Percentiles rank a stretch among this genome's conserved stretches.
These are phyloP conservation scores for Agonopterix arenella DNA, from an alignment of 2,888 invertebrate species.

Conservation along the genomic window DNA sequence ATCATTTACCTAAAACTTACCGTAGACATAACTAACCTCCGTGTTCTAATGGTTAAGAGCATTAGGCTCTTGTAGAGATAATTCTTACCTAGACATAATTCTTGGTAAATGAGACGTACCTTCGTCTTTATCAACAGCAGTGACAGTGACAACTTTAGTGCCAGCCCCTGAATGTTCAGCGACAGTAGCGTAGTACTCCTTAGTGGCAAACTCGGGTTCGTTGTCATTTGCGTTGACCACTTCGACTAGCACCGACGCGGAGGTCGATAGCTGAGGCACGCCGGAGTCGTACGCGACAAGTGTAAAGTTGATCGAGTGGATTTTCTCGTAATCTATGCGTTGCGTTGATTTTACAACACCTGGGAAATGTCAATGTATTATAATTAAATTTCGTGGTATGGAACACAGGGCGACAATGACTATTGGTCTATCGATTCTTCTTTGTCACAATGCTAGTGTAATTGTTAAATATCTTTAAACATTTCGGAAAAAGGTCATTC, in stretches of 20 bases:
- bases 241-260: constrained; percentile 85
- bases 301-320: constrained; percentile 85
- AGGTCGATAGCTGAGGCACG: constrained; percentile 87
- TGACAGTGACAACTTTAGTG: constrained; percentile 83
- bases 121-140: constrained; percentile 87
- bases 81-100: too few species aligned
- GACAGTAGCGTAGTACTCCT: constrained; percentile 82
- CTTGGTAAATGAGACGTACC: too few species aligned
- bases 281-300: constrained; percentile 92
- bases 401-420: too few species aligned
- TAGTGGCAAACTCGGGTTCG: constrained; percentile 84
- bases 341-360: constrained; percentile 86
- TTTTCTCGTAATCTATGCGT: constrained; percentile 89
- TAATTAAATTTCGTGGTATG: too few species aligned
- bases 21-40: too few species aligned
- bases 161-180: constrained; percentile 86
- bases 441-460: too few species aligned
- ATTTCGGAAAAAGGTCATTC: too few species aligned
- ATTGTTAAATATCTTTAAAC: too few species aligned
- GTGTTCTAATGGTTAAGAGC: too few species aligned
- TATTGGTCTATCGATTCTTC: too few species aligned
- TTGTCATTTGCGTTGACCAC: constrained; percentile 93
- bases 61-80: too few species aligned
- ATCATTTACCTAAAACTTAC: too few species aligned
- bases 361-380: constrained; percentile 27